phyloP scores from a whole-genome alignment of 2,797 vertebrate species.

The Thripadectes ignobilis region DNA sequence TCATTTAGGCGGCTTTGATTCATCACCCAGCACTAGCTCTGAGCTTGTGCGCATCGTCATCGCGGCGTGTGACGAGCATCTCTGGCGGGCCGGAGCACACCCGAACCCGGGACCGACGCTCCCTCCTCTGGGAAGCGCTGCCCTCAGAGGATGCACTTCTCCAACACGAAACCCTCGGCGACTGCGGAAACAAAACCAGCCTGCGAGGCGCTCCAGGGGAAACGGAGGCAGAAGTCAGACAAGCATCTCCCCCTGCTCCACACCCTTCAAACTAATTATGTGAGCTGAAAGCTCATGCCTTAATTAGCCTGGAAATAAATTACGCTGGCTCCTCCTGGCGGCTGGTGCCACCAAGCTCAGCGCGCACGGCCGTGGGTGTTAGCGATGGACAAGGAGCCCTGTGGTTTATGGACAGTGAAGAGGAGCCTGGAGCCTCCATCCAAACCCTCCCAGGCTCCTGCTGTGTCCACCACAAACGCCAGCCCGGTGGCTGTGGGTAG shows the following conservation, averaged over 20 bases:
- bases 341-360: not conserved
- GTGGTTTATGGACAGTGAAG: rapidly evolving
- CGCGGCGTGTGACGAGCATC: not conserved
- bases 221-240: not conserved
- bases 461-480: not conserved
- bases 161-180: not conserved
- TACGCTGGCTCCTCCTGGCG: conserved; percentile 44
- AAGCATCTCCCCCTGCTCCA: not conserved
- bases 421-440: not conserved
- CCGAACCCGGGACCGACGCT: not conserved
- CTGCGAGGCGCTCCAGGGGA: not conserved
- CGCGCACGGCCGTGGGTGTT: rapidly evolving
- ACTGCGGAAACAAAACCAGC: not conserved
- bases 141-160: not conserved
- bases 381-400: rapidly evolving
- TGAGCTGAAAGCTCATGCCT: not conserved
- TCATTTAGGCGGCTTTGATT: not conserved
- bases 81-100: rapidly evolving
- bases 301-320: not conserved
- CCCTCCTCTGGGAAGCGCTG: rapidly evolving
- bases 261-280: not conserved
- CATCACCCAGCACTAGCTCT: not conserved
- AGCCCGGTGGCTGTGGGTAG: not conserved
- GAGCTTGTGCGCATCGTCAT: not conserved
- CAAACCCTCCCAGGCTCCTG: not conserved